phyloP scores from a whole-genome alignment of 2,797 vertebrate genomes.

The Anguilla megastoma region DNA sequence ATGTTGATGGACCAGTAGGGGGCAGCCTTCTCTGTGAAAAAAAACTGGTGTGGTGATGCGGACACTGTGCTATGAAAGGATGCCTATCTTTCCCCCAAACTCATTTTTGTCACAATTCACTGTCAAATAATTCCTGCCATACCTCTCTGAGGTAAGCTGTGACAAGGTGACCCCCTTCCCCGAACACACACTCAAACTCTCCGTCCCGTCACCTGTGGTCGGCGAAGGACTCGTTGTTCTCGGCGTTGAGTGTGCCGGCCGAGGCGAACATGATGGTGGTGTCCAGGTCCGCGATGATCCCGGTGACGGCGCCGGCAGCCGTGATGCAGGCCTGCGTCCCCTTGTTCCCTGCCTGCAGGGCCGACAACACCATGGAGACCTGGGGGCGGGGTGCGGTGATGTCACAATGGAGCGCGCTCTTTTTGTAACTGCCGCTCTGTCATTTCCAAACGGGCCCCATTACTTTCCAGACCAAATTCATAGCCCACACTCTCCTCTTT shows the following conservation, averaged over 20 bases:
- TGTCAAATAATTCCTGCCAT: background rate
- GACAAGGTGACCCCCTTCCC: background rate
- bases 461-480: background rate
- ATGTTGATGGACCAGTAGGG: background rate
- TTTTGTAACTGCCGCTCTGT: background rate
- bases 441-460: background rate
- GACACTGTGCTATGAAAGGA: background rate
- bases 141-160: background rate
- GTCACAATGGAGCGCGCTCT: background rate
- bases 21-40: background rate
- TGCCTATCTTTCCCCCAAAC: background rate
- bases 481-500: background rate
- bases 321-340: slow-evolving; percentile 98
- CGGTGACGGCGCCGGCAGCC: slow-evolving; percentile 90
- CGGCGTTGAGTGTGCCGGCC: slow-evolving; percentile 90
- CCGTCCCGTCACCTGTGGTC: slow-evolving; percentile 86
- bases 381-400: slow-evolving; percentile 50
- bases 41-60: background rate
- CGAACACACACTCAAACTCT: background rate
- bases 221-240: slow-evolving; percentile 95
- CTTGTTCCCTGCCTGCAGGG: slow-evolving; percentile 96
- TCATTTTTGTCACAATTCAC: background rate
- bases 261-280: slow-evolving; percentile 99
- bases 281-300: slow-evolving; percentile 97
- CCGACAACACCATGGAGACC: slow-evolving; percentile 95